Base-by-base conservation (phyloP, 2,888 invertebrate genomes). In the Lasioglossum malachurum region DNA sequence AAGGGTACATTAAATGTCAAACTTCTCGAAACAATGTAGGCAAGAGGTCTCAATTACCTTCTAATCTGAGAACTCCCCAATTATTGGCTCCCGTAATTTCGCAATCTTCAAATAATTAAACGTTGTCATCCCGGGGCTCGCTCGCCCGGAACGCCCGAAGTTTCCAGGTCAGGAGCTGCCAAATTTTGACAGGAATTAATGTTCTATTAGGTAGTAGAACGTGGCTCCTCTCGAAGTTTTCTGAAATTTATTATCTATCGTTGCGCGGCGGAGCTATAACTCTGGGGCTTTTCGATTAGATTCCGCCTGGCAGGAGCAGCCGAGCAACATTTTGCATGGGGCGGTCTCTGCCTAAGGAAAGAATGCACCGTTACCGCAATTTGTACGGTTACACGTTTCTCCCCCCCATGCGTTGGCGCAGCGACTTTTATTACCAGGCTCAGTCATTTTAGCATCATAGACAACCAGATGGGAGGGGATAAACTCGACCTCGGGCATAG, bases 351-450 rank as follows among this genome's bases (percentile, higher is more conserved):
- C 69, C 12, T 23, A 31, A 49, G n/a, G 1, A 35, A 31, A 31
- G 75, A 75, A 67, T 57, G 74, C 71, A 44, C 71, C 53, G 64
- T 83, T 72, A 79, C 75, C 83, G 72, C 53, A 72, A 75, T 67
- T 85, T 27, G n/a, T 57, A 41, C 64, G n/a, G 10, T 27, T 31
- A n/a, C 72, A 44, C 49, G 72, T 71, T 35, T n/a, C 12, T 31
- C 27, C 16, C 44, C 16, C 44, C 53, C 35, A 41, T 53, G 49
- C 14, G 23, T 2, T 35, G 16, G 67, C 60, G 60, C 38, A 31
- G 41, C 41, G 41, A 82, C 67, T 64, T 79, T 79, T 83, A 69
- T 72, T 75, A 76, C 75, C 31, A 14, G 72, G 19, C 75, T 72
- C 46, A 23, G 67, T 67, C 72, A 75, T 75, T 83, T 73, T 57